Percentiles rank a stretch among this genome's conserved stretches.
These are phyloP conservation scores for Sinhomidia bicolor DNA, from an alignment of 2,888 invertebrate species.

Conservation along the genomic window DNA sequence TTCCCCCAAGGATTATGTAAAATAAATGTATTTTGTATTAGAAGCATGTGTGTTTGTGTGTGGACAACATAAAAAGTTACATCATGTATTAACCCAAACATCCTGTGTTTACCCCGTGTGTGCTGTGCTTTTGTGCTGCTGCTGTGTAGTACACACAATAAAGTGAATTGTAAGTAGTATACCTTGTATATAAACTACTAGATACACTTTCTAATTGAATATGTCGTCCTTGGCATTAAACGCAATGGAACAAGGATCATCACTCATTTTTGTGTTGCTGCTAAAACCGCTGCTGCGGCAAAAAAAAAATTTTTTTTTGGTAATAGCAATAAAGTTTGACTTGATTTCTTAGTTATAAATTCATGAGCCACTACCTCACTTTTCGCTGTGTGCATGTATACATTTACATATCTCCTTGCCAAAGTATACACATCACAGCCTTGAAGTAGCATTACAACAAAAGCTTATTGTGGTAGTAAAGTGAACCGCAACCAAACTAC, in stretches of 20 bases:
- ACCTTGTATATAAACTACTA: neutral
- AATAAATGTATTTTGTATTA: neutral
- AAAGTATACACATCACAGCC: too few species aligned
- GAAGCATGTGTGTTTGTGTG: too few species aligned
- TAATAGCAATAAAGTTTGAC: neutral
- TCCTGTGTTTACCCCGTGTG: neutral
- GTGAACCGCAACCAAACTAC: too few species aligned
- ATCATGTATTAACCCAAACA: constrained; percentile 14
- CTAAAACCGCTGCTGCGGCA: neutral
- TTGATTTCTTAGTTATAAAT: neutral
- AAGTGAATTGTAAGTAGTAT: neutral
- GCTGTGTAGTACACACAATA: too few species aligned
- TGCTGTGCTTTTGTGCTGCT: too few species aligned
- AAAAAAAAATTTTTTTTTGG: neutral
- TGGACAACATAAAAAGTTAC: constrained; percentile 19
- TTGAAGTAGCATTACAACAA: too few species aligned
- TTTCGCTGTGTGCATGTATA: too few species aligned
- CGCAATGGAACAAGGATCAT: constrained; percentile 52
- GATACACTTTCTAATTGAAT: constrained; percentile 55
- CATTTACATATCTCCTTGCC: too few species aligned
- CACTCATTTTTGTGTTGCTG: constrained; percentile 54
- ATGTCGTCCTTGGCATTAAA: constrained; percentile 45
- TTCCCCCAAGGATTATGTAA: neutral
- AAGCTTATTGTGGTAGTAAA: too few species aligned
- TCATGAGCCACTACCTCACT: neutral